Evolutionary conservation across 2,797 vertebrate genomes (phyloP).

Genomic region (Acanthurus lineatus): DNA sequence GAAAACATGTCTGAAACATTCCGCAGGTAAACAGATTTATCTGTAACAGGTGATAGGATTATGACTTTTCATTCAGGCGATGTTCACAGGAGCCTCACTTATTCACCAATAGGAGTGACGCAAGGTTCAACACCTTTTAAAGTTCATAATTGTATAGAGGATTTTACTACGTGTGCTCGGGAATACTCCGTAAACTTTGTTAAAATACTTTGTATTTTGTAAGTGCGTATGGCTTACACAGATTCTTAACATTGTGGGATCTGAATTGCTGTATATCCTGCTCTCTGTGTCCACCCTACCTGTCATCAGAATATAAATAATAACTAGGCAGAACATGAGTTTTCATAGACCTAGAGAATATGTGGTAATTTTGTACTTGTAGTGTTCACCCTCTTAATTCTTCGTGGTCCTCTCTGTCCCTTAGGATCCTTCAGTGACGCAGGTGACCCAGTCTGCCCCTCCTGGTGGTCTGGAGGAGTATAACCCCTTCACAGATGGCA

Average conservation of each 20-base stretch:
- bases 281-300: not conserved
- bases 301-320: not conserved
- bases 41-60: no score
- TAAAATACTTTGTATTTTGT: no score
- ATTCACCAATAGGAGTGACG: no score
- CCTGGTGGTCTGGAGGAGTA: conserved; percentile 94
- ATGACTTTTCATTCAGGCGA: no score
- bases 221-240: no score
- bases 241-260: not conserved
- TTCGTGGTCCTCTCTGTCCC: conserved; percentile 46
- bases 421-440: conserved; percentile 96
- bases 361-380: conserved; percentile 23
- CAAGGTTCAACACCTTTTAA: no score
- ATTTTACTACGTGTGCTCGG: not conserved
- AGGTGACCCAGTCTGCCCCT: conserved; percentile 93
- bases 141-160: no score
- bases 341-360: not conserved
- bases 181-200: no score
- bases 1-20: no score
- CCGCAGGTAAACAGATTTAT: no score
- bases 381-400: conserved; percentile 33
- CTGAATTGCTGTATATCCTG: not conserved
- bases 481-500: conserved; percentile 95
- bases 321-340: not conserved
- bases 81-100: no score